These are phyloP conservation scores for Stigmatopora argus DNA, from an alignment of 2,113 vertebrate species.

Conservation along the genomic window DNA sequence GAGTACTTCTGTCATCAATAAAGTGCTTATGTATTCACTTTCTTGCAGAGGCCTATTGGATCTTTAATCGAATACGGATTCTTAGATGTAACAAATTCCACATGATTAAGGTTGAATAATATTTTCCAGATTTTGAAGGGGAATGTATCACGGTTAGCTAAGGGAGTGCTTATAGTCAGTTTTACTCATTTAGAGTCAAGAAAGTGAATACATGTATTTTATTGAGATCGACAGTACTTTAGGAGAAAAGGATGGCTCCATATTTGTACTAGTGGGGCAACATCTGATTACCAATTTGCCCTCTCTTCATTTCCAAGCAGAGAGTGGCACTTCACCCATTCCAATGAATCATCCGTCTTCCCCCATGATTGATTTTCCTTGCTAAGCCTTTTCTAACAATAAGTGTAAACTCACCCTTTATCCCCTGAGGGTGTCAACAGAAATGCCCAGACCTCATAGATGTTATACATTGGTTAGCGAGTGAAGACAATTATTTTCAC, in stretches of 20 bases:
- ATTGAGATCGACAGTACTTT: neutral
- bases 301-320: slow-evolving; percentile 27
- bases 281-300: slow-evolving; percentile 21
- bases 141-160: neutral
- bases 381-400: slow-evolving; percentile 30
- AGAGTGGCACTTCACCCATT: slow-evolving; percentile 20
- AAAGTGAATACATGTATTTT: neutral
- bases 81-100: no score
- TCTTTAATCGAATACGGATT: neutral
- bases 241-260: slow-evolving; percentile 25
- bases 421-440: slow-evolving; percentile 40
- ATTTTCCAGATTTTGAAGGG: no score
- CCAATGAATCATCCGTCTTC: slow-evolving; percentile 9
- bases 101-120: no score
- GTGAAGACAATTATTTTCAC: slow-evolving; percentile 20
- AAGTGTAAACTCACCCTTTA: slow-evolving; percentile 37
- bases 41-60: neutral
- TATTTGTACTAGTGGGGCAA: slow-evolving; percentile 43
- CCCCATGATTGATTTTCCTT: slow-evolving; percentile 19
- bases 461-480: slow-evolving; percentile 10
- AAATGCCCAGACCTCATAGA: slow-evolving; percentile 49
- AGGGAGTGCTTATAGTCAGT: neutral
- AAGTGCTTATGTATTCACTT: neutral
- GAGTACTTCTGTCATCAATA: neutral
- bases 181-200: neutral